Evolutionary conservation across 2,888 invertebrate genomes (phyloP).

Genomic region (Limnephilus lunatus): DNA sequence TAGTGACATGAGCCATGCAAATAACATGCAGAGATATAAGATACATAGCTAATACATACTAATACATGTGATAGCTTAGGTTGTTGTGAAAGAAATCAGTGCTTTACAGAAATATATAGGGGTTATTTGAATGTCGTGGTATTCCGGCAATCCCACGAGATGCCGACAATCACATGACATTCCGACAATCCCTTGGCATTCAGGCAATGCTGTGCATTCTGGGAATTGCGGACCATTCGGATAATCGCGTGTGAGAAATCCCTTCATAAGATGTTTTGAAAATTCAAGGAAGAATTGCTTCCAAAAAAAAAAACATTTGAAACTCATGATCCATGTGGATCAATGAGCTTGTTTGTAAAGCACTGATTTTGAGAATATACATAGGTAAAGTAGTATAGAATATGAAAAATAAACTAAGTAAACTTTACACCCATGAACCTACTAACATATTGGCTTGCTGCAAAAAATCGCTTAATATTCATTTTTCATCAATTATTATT

Average conservation of each 20-base stretch:
- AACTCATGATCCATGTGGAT: neutral
- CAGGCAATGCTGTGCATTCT: neutral
- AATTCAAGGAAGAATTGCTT: neutral
- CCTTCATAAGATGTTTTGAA: neutral
- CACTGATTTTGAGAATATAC: neutral
- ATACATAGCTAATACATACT: conserved; percentile 18
- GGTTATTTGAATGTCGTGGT: neutral
- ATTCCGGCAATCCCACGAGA: neutral
- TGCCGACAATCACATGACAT: neutral
- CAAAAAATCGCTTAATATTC: neutral
- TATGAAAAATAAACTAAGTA: neutral
- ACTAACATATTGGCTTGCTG: neutral
- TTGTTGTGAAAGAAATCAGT: neutral
- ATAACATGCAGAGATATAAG: conserved; percentile 43
- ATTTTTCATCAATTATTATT: too few relatives aligned
- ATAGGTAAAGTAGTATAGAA: neutral
- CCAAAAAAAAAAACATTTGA: neutral
- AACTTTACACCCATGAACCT: neutral
- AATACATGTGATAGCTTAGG: neutral
- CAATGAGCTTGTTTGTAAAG: neutral
- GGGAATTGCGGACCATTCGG: neutral
- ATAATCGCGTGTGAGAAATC: neutral
- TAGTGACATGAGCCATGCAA: conserved; percentile 69
- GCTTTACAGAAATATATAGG: neutral
- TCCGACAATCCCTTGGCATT: neutral